Evolutionary conservation across 1,140 invertebrate species (phyloP).

Genomic region (Drosophila busckii): DNA sequence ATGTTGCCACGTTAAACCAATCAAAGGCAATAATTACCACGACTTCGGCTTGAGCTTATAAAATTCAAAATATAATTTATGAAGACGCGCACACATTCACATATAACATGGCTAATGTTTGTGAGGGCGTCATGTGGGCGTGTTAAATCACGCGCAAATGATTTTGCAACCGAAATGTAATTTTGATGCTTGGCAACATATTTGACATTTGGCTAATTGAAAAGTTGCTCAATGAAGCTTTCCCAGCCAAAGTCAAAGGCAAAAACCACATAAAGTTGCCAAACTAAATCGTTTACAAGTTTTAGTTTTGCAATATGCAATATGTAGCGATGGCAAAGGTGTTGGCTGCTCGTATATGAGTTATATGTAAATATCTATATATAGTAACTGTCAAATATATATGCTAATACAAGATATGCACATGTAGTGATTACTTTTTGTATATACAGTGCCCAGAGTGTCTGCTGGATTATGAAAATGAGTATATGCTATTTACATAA

Average conservation of each 20-base stretch:
- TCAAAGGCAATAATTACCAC: slow-evolving; percentile 67
- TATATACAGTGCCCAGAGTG: slow-evolving; percentile 11
- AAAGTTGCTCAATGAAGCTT: slow-evolving; percentile 32
- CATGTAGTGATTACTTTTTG: slow-evolving; percentile 36
- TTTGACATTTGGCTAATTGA: slow-evolving; percentile 38
- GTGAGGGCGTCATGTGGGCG: slow-evolving; percentile 30
- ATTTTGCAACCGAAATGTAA: slow-evolving; percentile 29
- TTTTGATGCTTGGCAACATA: not conserved
- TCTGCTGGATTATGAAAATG: slow-evolving; percentile 56
- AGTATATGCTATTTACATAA: slow-evolving; percentile 55
- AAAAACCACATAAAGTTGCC: not conserved
- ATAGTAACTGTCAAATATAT: slow-evolving; percentile 45
- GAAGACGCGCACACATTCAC: not conserved
- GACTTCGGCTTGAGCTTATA: slow-evolving; percentile 37
- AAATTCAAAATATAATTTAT: slow-evolving; percentile 30
- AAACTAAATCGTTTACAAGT: too few species aligned
- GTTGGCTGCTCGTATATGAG: slow-evolving; percentile 1
- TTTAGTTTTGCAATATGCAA: not conserved
- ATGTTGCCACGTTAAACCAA: slow-evolving; percentile 46
- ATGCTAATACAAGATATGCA: slow-evolving; percentile 34
- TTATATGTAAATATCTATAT: slow-evolving; percentile 21
- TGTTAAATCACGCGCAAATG: slow-evolving; percentile 49
- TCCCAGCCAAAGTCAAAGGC: slow-evolving; percentile 24
- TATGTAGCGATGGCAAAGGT: not conserved
- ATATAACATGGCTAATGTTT: not conserved